Base-by-base conservation (phyloP, 2,888 invertebrate genomes). In the Drosophila mimica region DNA sequence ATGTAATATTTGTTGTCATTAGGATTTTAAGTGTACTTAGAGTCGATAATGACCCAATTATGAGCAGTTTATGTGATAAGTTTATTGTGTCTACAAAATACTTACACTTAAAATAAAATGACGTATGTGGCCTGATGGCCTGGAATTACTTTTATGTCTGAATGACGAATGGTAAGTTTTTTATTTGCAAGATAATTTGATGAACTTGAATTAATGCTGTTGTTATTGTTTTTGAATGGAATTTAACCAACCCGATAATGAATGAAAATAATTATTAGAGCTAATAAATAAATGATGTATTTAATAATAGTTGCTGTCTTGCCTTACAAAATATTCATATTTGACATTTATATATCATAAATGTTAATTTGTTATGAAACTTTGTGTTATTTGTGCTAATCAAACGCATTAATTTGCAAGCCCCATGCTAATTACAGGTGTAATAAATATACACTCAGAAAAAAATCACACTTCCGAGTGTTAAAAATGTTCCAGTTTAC, bases 1-100 rank as follows among this genome's bases (percentile, higher is more conserved):
- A 11, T 20, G 4, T 40, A 7, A 25, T 20, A 43, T 3, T 15
- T 36, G 8, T 25, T 59, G 13, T 33, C 17, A 25, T 11, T 15
- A 49, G 15, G 11, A 34, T 17, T 34, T 46, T 30, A 49, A 48
- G 15, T 34, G 40, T 63, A 9, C 53, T 64, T 54, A 33, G 33
- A 31, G 43, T 43, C 25, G 52, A 28, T 67, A 43, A 67, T 69
- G 57, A 67, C 67, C 67, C 52, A 36, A 67, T 38, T 67, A 33
- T 31, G n/a, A 13, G 28, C 49, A 33, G 2, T 46, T 46, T 25
- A 25, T 28, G 25, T 46, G 46, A 46, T 25, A 46, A 56, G 56
- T 38, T 25, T 30, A 20, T 34, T 43, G 48, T 25, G 43, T 33
- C 17, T 17, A 34, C 30, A 15, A n/a, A 46, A 31, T 36, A 20